Evolutionary conservation across 1,140 invertebrate species (phyloP), one percentile per base, ranked within the genome.

Genomic region (Drosophila arizonae): DNA sequence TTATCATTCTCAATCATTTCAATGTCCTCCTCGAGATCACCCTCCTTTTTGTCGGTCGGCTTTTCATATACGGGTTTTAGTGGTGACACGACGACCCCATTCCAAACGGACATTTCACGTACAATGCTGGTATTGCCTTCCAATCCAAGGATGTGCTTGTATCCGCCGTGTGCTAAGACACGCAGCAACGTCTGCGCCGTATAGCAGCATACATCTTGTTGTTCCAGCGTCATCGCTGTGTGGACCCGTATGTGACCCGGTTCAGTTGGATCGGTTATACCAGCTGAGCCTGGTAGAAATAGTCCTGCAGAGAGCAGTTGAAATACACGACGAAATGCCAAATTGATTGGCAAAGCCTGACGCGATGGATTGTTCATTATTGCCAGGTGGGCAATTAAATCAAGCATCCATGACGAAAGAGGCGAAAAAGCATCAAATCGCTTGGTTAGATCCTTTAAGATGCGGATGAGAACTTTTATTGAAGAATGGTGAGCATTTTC

Each of bases 401-500:
- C 98, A 26, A 99, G 93, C 95, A 99, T 98, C 98, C 98, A 99
- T 1, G 98, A 97, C 9, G 96, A 97, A 0, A 99, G 92, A 3
- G 97, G 95, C 66, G 97, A 94, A 48, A 99, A 95, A 4, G 98
- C 97, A 76, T 97, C 94, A 92, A 98, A 99, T 60, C 98, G 94
- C 50, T 94, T 95, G 78, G 96, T 95, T 72, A 99, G 93, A 93
- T 99, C 98, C 78, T 97, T 95, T 1, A 99, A 92, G 17, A 99
- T 93, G 11, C 98, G 94, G 76, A 99, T 98, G 0, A 99, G 92
- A 11, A 94, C 93, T 94, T 99, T 99, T 55, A 99, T 98, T 33
- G 97, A 97, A 4, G 98, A 98, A 92, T 99, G 98, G 91, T 97
- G 97, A 6, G 97, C 98, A 92, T 99, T 99, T 93, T 99, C 98